Evolutionary conservation across 2,113 vertebrate genomes (phyloP), one percentile per base, ranked within the genome.

Genomic region (Suncus etruscus): DNA sequence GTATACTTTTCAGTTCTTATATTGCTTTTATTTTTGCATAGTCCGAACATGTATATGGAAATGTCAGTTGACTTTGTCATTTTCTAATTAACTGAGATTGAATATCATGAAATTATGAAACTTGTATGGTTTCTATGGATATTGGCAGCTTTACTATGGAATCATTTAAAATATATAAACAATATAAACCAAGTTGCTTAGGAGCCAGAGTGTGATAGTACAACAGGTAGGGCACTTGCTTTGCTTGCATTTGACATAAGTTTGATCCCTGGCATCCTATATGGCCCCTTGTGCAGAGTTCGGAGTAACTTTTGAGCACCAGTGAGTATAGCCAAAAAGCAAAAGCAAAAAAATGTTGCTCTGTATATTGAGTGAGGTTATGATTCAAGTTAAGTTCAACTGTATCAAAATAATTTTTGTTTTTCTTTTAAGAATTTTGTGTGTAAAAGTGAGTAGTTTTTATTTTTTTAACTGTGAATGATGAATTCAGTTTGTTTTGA

Each of bases 101-200:
- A 77, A 94, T 93, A 82, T 90, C 54, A 54, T 54, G 54, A 54
- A 54, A 54, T 90, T 18, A 65, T 85, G 66, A 93, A 91, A 51
- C 61, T 54, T 39, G 51, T 85, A 3, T 54, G 39, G n/a, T 79
- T 8, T 68, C 54, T 81, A 89, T 93, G 14, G 18, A 69, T 87
- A 77, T 24, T 90, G 72, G 39, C 3, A 73, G 27, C 25, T 9
- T 66, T 0, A 58, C 58, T 78, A 14, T 63, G 32, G 54, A 94
- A 73, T 94, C 27, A 61, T 83, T 92, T 82, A 82, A 90, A 78
- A 66, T 48, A 51, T 50, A 3, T 92, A 78, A 84, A 39, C 39
- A 39, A 58, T 31, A 66, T 86, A 94, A 89, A 95, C 83, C 61
- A 2, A 72, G 24, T 4, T 77, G 47, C 39, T 5, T 5, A 39